These are phyloP conservation scores for Taenioides sp. DNA, from an alignment of 2,797 vertebrate species.

Conservation along the genomic window DNA sequence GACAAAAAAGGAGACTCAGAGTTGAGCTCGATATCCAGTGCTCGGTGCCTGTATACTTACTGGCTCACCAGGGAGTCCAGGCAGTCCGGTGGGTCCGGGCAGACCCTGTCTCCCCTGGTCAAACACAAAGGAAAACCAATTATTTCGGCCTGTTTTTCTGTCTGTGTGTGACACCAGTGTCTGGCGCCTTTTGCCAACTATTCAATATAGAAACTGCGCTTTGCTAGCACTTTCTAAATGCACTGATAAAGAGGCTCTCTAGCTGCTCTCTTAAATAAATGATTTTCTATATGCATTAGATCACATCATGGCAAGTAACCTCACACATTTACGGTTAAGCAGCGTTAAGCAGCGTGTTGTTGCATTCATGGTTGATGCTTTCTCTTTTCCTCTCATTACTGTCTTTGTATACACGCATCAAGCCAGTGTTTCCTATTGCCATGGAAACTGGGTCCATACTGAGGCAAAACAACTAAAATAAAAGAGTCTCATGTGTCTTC, in stretches of 20 bases:
- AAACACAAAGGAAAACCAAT: slow-evolving; percentile 49
- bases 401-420: slow-evolving; percentile 21
- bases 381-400: slow-evolving; percentile 21
- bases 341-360: slow-evolving; percentile 6
- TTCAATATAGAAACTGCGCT: slow-evolving; percentile 13
- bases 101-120: slow-evolving; percentile 86
- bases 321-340: background rate
- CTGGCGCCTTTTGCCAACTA: slow-evolving; percentile 22
- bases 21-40: slow-evolving; percentile 53
- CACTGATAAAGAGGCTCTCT: slow-evolving; percentile 6
- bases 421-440: slow-evolving; percentile 23
- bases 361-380: slow-evolving; percentile 15
- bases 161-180: slow-evolving; percentile 39
- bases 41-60: slow-evolving; percentile 76
- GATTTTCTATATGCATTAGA: slow-evolving; percentile 8
- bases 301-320: slow-evolving; percentile 8
- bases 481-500: background rate
- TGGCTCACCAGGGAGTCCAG: slow-evolving; percentile 84
- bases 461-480: slow-evolving; percentile 11
- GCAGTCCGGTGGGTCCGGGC: slow-evolving; percentile 80
- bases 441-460: slow-evolving; percentile 41
- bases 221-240: slow-evolving; percentile 27
- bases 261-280: slow-evolving; percentile 19
- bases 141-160: slow-evolving; percentile 35
- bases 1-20: slow-evolving; percentile 52